These are phyloP conservation scores for Aphelenchoides avenae DNA, from an alignment of 1,140 invertebrate genomes.

Conservation along the genomic window DNA sequence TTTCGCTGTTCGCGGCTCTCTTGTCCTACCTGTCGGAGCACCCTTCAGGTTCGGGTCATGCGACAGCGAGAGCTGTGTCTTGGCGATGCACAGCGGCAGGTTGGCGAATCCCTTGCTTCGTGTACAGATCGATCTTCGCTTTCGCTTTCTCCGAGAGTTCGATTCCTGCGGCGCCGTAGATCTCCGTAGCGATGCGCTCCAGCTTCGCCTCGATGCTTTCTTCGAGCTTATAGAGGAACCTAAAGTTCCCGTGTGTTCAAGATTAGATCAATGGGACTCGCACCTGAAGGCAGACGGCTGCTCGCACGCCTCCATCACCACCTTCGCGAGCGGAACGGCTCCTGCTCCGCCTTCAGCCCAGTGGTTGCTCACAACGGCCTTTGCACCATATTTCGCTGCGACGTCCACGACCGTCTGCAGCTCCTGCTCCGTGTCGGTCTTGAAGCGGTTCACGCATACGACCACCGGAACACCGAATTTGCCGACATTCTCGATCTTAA, in stretches of 20 bases:
- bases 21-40: slow-evolving; percentile 72
- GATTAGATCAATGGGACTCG: no score
- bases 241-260: no score
- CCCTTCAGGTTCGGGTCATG: slow-evolving; percentile 83
- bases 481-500: slow-evolving; percentile 84
- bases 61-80: slow-evolving; percentile 87
- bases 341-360: slow-evolving; percentile 86
- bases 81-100: slow-evolving; percentile 96
- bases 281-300: slow-evolving; percentile 63
- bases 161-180: slow-evolving; percentile 89
- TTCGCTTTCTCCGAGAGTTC: slow-evolving; percentile 68
- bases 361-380: slow-evolving; percentile 77
- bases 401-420: slow-evolving; percentile 73
- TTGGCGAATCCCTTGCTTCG: slow-evolving; percentile 76
- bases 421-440: slow-evolving; percentile 81
- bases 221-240: slow-evolving; percentile 78
- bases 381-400: slow-evolving; percentile 73
- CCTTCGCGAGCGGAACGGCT: slow-evolving; percentile 76
- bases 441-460: slow-evolving; percentile 81
- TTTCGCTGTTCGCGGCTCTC: no score
- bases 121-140: slow-evolving; percentile 70
- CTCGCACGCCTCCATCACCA: slow-evolving; percentile 74
- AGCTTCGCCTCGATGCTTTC: slow-evolving; percentile 81
- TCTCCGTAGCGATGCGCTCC: slow-evolving; percentile 78
- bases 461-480: slow-evolving; percentile 88